These are phyloP conservation scores for Cenopis cana DNA, from an alignment of 2,888 invertebrate genomes.

Conservation along the genomic window DNA sequence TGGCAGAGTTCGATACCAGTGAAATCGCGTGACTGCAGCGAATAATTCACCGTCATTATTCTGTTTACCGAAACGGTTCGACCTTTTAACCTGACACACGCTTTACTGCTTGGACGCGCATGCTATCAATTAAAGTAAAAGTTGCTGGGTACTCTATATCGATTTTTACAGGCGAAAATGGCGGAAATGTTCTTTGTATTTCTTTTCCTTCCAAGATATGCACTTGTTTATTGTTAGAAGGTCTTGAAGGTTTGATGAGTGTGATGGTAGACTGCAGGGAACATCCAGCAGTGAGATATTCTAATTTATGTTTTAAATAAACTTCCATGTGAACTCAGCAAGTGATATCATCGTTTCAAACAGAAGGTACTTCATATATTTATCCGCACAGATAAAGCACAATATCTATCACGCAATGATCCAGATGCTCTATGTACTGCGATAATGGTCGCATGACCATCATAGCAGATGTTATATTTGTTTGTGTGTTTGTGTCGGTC, in stretches of 20 bases:
- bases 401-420: too few relatives aligned
- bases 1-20: conserved; percentile 19
- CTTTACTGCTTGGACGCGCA: conserved; percentile 32
- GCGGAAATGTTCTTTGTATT: too few relatives aligned
- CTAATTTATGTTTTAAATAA: neutral
- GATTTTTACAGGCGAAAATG: neutral
- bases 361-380: too few relatives aligned
- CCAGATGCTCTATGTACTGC: too few relatives aligned
- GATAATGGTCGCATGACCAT: too few relatives aligned
- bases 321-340: neutral
- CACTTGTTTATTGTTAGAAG: too few relatives aligned
- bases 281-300: too few relatives aligned
- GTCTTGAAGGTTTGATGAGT: neutral
- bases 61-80: conserved; percentile 40
- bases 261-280: too few relatives aligned
- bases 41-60: conserved; percentile 40
- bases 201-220: neutral
- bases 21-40: conserved; percentile 37
- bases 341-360: conserved; percentile 8
- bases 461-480: too few relatives aligned
- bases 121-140: conserved; percentile 36
- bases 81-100: conserved; percentile 42
- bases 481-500: too few relatives aligned
- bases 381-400: too few relatives aligned
- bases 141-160: conserved; percentile 9